phyloP scores from a whole-genome alignment of 2,797 vertebrate genomes.

The Silurus aristotelis region DNA sequence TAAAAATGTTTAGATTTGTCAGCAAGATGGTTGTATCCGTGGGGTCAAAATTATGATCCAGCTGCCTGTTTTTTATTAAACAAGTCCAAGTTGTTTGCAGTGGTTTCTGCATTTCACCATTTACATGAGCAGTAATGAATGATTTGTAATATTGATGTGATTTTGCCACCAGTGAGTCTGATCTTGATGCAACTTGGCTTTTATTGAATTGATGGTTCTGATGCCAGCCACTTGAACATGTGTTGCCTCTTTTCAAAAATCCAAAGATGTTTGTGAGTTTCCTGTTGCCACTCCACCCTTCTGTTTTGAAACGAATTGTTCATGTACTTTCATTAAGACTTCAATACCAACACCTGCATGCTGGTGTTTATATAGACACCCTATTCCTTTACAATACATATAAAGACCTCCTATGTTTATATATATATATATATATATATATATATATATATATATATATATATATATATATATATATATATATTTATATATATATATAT shows the following conservation, averaged over 20 bases:
- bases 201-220: neutral
- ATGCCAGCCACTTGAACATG: neutral
- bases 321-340: neutral
- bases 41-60: neutral
- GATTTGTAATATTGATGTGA: neutral
- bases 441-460: too few species aligned
- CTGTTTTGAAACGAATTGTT: neutral
- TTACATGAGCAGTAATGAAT: neutral
- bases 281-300: neutral
- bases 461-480: too few species aligned
- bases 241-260: neutral
- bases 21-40: neutral
- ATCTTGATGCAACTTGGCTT: neutral
- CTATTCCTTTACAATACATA: too few species aligned
- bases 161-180: neutral
- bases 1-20: conserved; percentile 12
- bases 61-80: neutral
- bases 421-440: too few species aligned
- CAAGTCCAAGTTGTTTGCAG: too few species aligned
- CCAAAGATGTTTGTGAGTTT: neutral
- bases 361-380: neutral
- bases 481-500: too few species aligned
- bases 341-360: neutral
- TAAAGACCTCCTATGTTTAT: too few species aligned
- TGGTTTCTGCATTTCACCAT: neutral